Percentiles rank a stretch among this genome's conserved stretches.
These are phyloP conservation scores for Melinaea marsaeus DNA, from an alignment of 2,888 invertebrate genomes.

Conservation along the genomic window DNA sequence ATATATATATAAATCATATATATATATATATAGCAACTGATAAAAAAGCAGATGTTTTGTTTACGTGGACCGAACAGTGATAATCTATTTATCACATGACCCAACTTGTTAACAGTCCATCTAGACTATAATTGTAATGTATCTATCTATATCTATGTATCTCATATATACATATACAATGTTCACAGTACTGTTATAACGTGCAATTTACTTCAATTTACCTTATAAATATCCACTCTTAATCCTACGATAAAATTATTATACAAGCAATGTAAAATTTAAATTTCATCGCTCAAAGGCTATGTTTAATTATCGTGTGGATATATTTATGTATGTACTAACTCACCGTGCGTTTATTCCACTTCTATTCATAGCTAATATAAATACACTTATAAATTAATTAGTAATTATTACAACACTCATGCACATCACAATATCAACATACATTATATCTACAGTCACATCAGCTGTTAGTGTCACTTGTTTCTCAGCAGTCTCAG, in stretches of 20 bases:
- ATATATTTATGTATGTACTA: not conserved
- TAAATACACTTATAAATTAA: not conserved
- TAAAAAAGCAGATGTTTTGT: constrained; percentile 6
- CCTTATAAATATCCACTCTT: not conserved
- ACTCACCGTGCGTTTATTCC: not conserved
- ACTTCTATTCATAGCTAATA: not conserved
- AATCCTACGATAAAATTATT: not conserved
- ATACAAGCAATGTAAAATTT: not conserved
- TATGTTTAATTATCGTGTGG: not conserved
- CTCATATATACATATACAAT: not conserved
- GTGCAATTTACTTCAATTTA: not conserved
- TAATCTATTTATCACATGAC: constrained; percentile 47
- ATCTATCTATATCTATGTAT: not conserved
- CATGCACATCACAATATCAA: constrained; percentile 17
- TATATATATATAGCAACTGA: not conserved
- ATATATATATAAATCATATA: not conserved
- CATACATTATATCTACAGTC: constrained; percentile 16
- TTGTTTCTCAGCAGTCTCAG: constrained; percentile 58
- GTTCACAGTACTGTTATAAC: not conserved
- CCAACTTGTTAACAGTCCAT: constrained; percentile 45
- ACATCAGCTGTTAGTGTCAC: constrained; percentile 38
- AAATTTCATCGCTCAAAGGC: too few species aligned
- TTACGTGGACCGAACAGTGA: constrained; percentile 35
- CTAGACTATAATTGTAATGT: constrained; percentile 18
- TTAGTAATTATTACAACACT: constrained; percentile 4